A percentile compares a stretch with the other conserved stretches of the same genome.
Evolutionary conservation across 1,140 invertebrate species (phyloP).

Genomic region (Drosophila pseudoobscura): DNA sequence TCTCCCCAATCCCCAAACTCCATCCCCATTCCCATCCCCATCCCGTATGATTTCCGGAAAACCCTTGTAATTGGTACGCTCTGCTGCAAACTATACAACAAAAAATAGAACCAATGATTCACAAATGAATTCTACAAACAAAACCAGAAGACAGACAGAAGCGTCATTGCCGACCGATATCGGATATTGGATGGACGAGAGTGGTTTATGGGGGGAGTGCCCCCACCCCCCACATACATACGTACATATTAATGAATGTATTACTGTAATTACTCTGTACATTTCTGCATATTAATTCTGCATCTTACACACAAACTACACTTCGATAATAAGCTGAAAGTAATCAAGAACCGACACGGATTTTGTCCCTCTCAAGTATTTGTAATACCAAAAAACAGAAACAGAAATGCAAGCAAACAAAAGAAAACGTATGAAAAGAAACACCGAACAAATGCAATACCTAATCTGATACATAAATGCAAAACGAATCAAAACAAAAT

Average conservation of each 20-base stretch:
- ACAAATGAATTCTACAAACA: slow-evolving; percentile 24
- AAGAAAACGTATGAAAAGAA: slow-evolving; percentile 37
- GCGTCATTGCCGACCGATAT: slow-evolving; percentile 80
- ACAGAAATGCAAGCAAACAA: not conserved
- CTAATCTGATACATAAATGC: slow-evolving; percentile 17
- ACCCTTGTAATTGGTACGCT: slow-evolving; percentile 50
- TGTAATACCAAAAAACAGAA: slow-evolving; percentile 68
- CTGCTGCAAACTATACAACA: slow-evolving; percentile 34
- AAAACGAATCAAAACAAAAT: slow-evolving; percentile 55
- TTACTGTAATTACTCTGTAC: slow-evolving; percentile 77
- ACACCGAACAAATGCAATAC: slow-evolving; percentile 49
- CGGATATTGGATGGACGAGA: slow-evolving; percentile 44
- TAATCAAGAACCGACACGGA: slow-evolving; percentile 23
- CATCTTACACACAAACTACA: slow-evolving; percentile 15
- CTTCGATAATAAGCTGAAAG: slow-evolving; percentile 52
- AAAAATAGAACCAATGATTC: slow-evolving; percentile 32
- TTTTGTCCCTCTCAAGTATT: slow-evolving; percentile 67
- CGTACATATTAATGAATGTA: slow-evolving; percentile 57
- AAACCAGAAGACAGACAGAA: slow-evolving; percentile 54
- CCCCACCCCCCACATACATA: slow-evolving; percentile 27
- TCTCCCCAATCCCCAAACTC: not conserved
- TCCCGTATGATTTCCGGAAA: slow-evolving; percentile 35
- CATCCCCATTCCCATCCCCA: slow-evolving; percentile 12
- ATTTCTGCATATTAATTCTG: slow-evolving; percentile 66
- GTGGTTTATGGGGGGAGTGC: slow-evolving; percentile 17